Conservation (phyloP, 2,797 vertebrate genomes). For the Coluber constrictor region DNA sequence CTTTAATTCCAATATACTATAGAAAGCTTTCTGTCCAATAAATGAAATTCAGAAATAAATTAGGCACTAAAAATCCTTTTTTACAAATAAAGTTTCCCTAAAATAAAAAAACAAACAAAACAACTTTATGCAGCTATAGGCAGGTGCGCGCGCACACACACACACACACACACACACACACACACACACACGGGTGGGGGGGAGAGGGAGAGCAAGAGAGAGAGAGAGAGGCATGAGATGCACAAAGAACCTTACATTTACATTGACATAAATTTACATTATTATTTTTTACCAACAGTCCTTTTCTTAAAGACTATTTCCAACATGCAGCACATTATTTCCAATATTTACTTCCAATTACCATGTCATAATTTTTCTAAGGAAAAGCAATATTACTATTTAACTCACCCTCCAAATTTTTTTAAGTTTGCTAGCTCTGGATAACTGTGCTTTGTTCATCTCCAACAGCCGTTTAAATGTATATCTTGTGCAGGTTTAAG, state of each 20-base stretch:
- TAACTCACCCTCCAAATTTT: slow-evolving; percentile 90
- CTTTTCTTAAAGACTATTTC: background rate
- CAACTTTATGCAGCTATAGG: background rate
- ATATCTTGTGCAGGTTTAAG: slow-evolving; percentile 44
- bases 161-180: no score
- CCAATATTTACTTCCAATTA: background rate
- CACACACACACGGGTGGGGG: no score
- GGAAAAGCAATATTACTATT: slow-evolving; percentile 38
- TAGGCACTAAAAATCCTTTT: slow-evolving; percentile 9
- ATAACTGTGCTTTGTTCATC: slow-evolving; percentile 84
- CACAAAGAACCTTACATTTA: background rate
- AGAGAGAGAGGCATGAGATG: background rate
- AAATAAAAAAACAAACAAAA: no score
- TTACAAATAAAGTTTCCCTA: slow-evolving; percentile 6
- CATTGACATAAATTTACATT: background rate
- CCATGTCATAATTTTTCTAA: slow-evolving; percentile 3
- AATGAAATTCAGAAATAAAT: slow-evolving; percentile 25
- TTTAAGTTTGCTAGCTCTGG: slow-evolving; percentile 82
- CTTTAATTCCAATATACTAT: slow-evolving; percentile 18
- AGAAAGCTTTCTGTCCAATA: slow-evolving; percentile 33
- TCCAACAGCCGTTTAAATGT: slow-evolving; percentile 49
- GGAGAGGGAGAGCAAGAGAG: fast-evolving
- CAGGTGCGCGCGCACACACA: background rate
- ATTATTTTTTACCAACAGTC: slow-evolving; percentile 16
- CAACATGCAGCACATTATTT: background rate